phyloP scores from a whole-genome alignment of 2,888 invertebrate genomes.

The Drosophila macrospina region DNA sequence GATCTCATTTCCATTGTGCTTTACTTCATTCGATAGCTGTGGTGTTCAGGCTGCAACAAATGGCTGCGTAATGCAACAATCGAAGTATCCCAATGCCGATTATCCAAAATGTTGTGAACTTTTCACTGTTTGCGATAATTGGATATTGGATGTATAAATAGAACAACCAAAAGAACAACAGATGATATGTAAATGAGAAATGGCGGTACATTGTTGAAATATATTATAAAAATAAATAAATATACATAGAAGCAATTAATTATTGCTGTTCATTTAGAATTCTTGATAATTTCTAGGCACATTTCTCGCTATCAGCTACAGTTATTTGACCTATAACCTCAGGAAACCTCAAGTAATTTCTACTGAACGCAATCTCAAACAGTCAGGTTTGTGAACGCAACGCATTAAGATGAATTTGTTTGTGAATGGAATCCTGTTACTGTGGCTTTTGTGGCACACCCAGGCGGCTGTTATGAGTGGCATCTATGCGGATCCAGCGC shows the following conservation, averaged over 20 bases:
- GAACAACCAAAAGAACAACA: neutral
- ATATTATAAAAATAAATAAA: neutral
- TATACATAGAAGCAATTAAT: no score
- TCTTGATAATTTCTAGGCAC: neutral
- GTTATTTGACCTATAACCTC: neutral
- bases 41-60: constrained; percentile 12
- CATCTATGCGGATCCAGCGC: constrained; percentile 33
- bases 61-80: constrained; percentile 2
- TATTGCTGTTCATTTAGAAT: no score
- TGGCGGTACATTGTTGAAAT: neutral
- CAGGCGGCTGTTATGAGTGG: constrained; percentile 39
- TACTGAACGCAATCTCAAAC: neutral
- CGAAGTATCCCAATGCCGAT: no score
- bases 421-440: constrained; percentile 27
- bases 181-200: neutral
- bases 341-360: neutral
- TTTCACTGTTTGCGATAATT: constrained; percentile 13
- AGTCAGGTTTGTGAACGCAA: constrained; percentile 31
- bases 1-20: neutral
- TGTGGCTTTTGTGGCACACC: neutral
- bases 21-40: constrained; percentile 55
- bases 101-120: constrained; percentile 6
- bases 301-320: neutral
- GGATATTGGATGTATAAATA: constrained; percentile 27
- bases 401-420: constrained; percentile 46